Conservation (phyloP, 2,113 vertebrate species). For the Otis tarda region DNA sequence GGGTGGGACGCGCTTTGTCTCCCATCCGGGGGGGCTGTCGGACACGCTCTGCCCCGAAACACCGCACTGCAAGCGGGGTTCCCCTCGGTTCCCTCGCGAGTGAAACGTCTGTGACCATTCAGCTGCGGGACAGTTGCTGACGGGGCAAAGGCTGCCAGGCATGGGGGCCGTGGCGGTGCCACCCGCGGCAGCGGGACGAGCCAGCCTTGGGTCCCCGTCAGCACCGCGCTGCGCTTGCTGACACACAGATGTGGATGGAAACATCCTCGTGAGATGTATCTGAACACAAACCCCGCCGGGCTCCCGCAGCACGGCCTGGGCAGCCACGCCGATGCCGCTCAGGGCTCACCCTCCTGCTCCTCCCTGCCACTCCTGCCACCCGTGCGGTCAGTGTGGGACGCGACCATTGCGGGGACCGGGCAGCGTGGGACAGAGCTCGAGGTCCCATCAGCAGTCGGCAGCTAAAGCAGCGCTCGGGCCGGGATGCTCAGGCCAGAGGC, state of each 20-base stretch:
- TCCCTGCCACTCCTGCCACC: background rate
- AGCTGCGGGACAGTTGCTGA: background rate
- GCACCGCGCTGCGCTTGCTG: accelerated
- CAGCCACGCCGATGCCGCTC: accelerated
- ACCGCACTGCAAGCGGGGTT: accelerated
- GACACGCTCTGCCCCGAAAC: background rate
- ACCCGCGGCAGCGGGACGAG: background rate
- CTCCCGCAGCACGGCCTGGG: background rate
- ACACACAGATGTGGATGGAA: accelerated
- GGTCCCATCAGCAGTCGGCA: accelerated
- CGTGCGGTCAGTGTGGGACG: accelerated
- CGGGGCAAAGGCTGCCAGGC: too few species aligned
- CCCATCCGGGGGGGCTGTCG: too few species aligned
- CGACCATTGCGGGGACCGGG: accelerated
- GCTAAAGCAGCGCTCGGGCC: accelerated
- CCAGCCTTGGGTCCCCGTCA: background rate
- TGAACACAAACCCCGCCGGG: accelerated
- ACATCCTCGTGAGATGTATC: accelerated
- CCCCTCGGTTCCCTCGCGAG: background rate
- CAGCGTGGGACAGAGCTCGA: background rate
- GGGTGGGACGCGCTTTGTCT: background rate
- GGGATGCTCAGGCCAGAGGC: background rate
- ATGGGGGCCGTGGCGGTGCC: too few species aligned
- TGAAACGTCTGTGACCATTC: accelerated
- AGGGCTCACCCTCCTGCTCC: background rate